These are phyloP conservation scores for Ommatoiulus sabulosus DNA, from an alignment of 2,888 invertebrate genomes.

Conservation along the genomic window DNA sequence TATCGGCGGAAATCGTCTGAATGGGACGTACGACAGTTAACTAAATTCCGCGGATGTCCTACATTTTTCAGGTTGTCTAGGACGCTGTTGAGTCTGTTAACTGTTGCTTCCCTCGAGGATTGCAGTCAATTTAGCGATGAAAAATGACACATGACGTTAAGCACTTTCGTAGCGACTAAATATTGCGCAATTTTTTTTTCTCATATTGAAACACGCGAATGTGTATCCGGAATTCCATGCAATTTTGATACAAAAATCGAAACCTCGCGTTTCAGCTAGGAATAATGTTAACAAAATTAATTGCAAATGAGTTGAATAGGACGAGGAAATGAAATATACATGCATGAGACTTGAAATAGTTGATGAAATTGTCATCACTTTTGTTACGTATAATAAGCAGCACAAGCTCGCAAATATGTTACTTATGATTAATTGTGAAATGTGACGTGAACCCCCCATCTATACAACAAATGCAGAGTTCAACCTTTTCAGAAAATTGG, in stretches of 20 bases:
- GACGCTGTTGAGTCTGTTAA: constrained; percentile 25
- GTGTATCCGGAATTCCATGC: neutral
- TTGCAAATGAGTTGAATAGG: neutral
- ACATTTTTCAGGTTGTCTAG: constrained; percentile 14
- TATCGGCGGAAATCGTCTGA: neutral
- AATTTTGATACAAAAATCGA: neutral
- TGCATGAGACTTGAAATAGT: too few relatives aligned
- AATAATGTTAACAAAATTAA: neutral
- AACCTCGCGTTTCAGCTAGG: neutral
- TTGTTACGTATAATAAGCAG: too few relatives aligned
- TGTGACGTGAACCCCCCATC: too few relatives aligned
- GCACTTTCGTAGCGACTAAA: neutral
- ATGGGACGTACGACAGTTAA: neutral
- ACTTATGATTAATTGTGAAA: too few relatives aligned
- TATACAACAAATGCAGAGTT: too few relatives aligned
- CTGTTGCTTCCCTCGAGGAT: constrained; percentile 32
- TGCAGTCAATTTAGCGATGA: neutral
- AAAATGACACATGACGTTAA: neutral
- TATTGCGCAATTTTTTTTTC: neutral
- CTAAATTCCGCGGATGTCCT: neutral
- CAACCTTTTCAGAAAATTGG: too few relatives aligned
- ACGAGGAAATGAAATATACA: neutral
- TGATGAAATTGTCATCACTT: too few relatives aligned
- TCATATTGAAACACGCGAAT: neutral
- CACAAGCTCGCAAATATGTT: too few relatives aligned